Base-by-base conservation (phyloP, 2,797 vertebrate genomes). In the Tarsius wallacei region DNA sequence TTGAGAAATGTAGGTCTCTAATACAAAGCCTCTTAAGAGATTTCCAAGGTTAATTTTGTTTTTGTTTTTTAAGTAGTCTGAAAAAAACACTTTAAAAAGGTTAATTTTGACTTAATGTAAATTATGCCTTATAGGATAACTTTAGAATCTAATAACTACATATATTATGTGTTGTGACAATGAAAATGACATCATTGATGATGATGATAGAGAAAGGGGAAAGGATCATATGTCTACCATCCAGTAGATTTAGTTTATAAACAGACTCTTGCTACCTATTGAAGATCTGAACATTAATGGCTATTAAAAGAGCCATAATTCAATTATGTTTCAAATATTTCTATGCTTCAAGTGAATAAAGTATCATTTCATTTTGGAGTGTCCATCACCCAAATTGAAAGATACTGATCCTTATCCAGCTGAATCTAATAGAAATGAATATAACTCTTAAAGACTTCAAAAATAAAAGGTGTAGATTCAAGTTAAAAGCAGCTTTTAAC, bases 271-370 rank as follows among this genome's bases (percentile, higher is more conserved):
- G 55, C 31, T 93, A 53, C 7, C 15, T 90, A 73, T 85, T 86
- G 36, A 68, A 83, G 36, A 74, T 24, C 36, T 57, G 26, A 89
- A 55, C 21, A 70, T 71, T 93, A 93, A 71, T 22, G 49, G 49
- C 73, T 84, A 81, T 76, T 96, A 85, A 61, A 8, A 42, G 13
- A 97, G 88, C 80, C 91, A 96, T 97, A 98, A 98, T 98, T 98
- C 97, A 98, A 97, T 98, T 97, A 97, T 95, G 96, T 96, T 98
- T 97, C 97, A 98, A 97, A 97, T 85, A 98, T 95, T 84, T 96
- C 77, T 22, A 4, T 92, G 70, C 96, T 98, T 97, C 86, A 85
- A 98, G 81, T 81, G 81, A 97, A 97, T 89, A 96, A 98, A 98
- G 80, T 96, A 97, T 94, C 87, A 97, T 97, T 98, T 98, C 94